phyloP scores from a whole-genome alignment of 2,113 vertebrate species.

The Dipodomys spectabilis region DNA sequence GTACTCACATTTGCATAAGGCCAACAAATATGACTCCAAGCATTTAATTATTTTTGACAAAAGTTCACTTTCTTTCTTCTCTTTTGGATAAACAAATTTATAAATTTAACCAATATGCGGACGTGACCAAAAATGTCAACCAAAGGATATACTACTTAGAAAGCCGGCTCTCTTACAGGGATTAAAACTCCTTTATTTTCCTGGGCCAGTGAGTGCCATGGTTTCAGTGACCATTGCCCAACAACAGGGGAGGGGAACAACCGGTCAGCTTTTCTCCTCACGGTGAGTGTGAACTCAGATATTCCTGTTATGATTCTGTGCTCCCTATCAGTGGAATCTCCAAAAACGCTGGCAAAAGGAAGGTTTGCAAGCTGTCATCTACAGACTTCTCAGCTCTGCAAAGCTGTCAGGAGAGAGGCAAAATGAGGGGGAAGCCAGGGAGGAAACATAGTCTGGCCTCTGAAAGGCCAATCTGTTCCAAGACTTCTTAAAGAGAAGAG shows the following conservation, averaged over 20 bases:
- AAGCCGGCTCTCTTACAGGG: no score
- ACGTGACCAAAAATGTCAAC: no score
- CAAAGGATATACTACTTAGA: no score
- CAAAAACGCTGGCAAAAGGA: not conserved
- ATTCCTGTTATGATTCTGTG: not conserved
- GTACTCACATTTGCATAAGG: constrained; percentile 51
- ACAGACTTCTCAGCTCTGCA: not conserved
- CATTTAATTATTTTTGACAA: constrained; percentile 27
- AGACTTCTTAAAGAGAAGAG: not conserved
- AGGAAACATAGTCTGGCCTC: not conserved
- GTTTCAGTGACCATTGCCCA: not conserved
- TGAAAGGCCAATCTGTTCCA: not conserved
- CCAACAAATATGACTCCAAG: constrained; percentile 11
- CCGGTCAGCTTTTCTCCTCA: not conserved
- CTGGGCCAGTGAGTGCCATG: not conserved
- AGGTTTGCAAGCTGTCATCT: not conserved
- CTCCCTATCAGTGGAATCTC: not conserved
- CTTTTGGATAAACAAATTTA: no score
- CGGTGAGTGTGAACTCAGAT: not conserved
- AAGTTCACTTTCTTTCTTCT: no score
- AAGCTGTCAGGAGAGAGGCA: no score
- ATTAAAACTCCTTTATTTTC: constrained; percentile 31
- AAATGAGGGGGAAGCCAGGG: not conserved
- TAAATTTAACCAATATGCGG: no score
- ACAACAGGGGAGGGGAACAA: not conserved